Evolutionary conservation across 1,140 invertebrate species (phyloP), one percentile per base, ranked within the genome.

Genomic region (Euglossa dilemma): DNA sequence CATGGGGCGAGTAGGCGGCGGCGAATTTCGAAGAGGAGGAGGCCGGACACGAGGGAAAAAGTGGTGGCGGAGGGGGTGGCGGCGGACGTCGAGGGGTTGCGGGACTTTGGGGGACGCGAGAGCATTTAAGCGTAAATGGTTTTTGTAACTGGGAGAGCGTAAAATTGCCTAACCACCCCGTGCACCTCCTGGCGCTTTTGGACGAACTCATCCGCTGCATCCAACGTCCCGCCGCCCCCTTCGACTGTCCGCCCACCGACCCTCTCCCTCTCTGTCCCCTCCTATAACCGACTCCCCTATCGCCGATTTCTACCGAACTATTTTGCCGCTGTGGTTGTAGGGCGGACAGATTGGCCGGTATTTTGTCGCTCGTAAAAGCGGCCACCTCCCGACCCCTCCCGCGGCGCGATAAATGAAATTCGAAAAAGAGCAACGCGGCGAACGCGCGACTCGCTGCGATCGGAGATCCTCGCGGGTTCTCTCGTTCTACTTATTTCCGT

Each of bases 141-240:
- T 94, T 94, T 94, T 94, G 93, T 93, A 93, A 94, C 93, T 93
- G 93, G 90, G 90, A 92, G 92, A 94, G 93, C 93, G 93, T 94
- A 94, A 94, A 94, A 94, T 94, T 94, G 93, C 92, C 92, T 92
- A 93, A 94, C 92, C 92, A 88, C 90, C 87, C 87, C 87, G 89
- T 91, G 87, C 87, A 91, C 89, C 90, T 93, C 89, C 89, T 92
- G 90, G 83, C 88, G 89, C 89, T 92, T 89, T 91, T 91, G 87
- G 83, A 85, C 89, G 87, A 91, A 90, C 91, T 90, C 87, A 91
- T 89, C 83, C 88, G 89, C 88, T 69, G 80, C 76, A 72, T 73
- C 80, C 66, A 78, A 54, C 52, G 50, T 18, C 57, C 71, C 72
- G 61, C 71, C 47, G 59, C 72, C 56, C 67, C 56, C 64, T 69